Evolutionary conservation across 2,113 vertebrate genomes (phyloP).

Genomic region (Tiliqua scincoides): DNA sequence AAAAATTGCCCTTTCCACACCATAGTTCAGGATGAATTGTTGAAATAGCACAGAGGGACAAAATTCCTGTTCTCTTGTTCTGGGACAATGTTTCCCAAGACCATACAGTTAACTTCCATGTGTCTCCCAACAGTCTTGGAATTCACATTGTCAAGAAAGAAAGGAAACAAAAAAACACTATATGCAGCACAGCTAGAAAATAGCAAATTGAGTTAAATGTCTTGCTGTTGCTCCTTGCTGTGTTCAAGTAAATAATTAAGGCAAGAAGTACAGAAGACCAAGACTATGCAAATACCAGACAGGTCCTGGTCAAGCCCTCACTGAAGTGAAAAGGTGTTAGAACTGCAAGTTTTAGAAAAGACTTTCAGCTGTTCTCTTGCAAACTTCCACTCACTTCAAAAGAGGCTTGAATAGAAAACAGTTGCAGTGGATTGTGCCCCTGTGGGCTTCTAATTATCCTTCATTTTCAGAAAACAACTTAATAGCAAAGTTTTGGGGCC

Average conservation of each 20-base stretch:
- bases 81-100: conserved; percentile 1
- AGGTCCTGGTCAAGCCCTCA: neutral
- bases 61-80: neutral
- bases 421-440: neutral
- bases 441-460: neutral
- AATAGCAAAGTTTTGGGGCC: conserved; percentile 67
- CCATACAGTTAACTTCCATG: neutral
- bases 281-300: conserved; percentile 52
- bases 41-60: neutral
- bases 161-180: conserved; percentile 23
- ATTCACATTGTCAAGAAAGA: conserved; percentile 46
- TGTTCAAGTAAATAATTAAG: conserved; percentile 57
- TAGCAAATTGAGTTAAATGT: conserved; percentile 47
- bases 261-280: conserved; percentile 57
- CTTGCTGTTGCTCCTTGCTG: conserved; percentile 52
- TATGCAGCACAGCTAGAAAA: conserved; percentile 39
- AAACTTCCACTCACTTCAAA: neutral
- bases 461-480: conserved; percentile 69
- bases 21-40: neutral
- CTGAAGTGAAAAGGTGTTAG: neutral
- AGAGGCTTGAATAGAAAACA: neutral
- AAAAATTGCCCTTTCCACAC: conserved; percentile 15
- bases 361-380: neutral
- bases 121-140: neutral
- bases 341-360: no score